phyloP scores from a whole-genome alignment of 2,888 invertebrate genomes.

The Bombyx huttoni region DNA sequence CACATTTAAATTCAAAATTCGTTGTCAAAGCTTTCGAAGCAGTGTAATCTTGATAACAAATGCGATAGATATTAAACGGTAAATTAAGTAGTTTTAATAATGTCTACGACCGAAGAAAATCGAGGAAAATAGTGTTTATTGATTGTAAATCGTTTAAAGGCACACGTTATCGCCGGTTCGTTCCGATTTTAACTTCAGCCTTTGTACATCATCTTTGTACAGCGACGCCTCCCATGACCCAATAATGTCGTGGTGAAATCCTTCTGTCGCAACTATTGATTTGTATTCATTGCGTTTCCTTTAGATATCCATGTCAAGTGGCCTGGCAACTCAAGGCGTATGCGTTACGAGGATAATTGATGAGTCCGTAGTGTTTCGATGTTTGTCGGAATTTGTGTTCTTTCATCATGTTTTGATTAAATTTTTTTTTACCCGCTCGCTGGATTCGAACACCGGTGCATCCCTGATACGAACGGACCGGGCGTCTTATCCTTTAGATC shows the following conservation, averaged over 20 bases:
- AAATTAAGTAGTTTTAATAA: no score
- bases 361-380: conserved; percentile 26
- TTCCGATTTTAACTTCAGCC: conserved; percentile 27
- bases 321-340: conserved; percentile 49
- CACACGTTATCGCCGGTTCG: no score
- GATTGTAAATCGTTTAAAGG: no score
- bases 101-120: no score
- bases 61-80: no score
- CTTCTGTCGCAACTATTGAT: conserved; percentile 57
- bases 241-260: conserved; percentile 64
- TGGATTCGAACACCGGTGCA: no score
- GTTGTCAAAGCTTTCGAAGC: no score
- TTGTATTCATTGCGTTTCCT: conserved; percentile 59
- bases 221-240: conserved; percentile 52
- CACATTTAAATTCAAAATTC: no score
- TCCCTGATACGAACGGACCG: no score
- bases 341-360: conserved; percentile 57
- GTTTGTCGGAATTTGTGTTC: conserved; percentile 27
- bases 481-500: no score
- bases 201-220: conserved; percentile 31
- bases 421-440: conserved; percentile 3
- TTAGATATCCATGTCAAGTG: conserved; percentile 71
- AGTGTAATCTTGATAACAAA: no score
- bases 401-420: conserved; percentile 6
- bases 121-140: no score